A percentile compares a stretch with the other conserved stretches of the same genome.
Evolutionary conservation across 2,888 invertebrate species (phyloP).

Genomic region (Halocaridina rubra): DNA sequence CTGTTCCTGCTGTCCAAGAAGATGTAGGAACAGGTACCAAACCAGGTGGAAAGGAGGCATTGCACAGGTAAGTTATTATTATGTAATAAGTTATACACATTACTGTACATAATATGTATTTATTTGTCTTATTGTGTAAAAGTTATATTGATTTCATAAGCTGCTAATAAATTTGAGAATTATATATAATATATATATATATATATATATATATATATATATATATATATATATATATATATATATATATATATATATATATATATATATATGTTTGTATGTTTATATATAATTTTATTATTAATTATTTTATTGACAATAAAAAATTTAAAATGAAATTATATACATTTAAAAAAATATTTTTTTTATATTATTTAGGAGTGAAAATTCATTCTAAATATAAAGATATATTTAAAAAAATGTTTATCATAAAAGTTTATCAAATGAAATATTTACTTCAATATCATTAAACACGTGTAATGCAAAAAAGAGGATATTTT

Average conservation of each 20-base stretch:
- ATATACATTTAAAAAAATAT: too few relatives aligned
- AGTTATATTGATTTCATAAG: not conserved
- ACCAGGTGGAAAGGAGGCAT: constrained; percentile 60
- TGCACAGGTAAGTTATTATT: constrained; percentile 43
- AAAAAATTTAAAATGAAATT: too few relatives aligned
- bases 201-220: not conserved
- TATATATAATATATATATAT: not conserved
- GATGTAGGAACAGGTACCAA: constrained; percentile 66
- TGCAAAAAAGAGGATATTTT: too few relatives aligned
- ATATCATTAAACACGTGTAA: too few relatives aligned
- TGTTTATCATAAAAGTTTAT: too few relatives aligned
- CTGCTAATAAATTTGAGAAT: not conserved
- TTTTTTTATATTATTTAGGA: too few relatives aligned
- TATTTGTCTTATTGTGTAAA: not conserved
- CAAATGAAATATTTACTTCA: too few relatives aligned
- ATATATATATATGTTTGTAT: not conserved
- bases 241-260: not conserved
- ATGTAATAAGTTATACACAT: not conserved
- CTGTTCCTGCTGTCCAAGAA: constrained; percentile 88
- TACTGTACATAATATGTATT: not conserved
- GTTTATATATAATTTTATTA: not conserved
- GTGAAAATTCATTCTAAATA: too few relatives aligned
- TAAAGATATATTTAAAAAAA: too few relatives aligned
- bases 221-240: not conserved
- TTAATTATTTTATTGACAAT: too few relatives aligned